Percentiles rank a stretch among this genome's conserved stretches.
Evolutionary conservation across 1,140 invertebrate species (phyloP).

Genomic region (Galleria mellonella): DNA sequence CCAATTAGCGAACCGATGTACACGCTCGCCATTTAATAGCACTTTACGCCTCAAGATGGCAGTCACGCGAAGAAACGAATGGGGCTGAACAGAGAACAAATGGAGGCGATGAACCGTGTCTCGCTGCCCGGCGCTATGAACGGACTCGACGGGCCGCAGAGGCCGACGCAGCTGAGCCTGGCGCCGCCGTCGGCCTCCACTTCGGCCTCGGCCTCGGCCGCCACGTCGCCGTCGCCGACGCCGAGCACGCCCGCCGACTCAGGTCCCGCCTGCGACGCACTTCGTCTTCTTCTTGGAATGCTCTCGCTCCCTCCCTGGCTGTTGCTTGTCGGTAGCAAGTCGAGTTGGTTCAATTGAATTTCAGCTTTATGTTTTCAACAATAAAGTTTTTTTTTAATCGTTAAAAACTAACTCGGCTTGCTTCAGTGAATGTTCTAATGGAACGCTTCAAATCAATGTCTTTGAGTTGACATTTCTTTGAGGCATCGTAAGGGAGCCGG

Average conservation of each 20-base stretch:
- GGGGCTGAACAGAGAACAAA: slow-evolving; percentile 74
- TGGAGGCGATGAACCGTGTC: slow-evolving; percentile 70
- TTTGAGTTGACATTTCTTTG: too few relatives aligned
- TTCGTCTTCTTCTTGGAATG: slow-evolving; percentile 17
- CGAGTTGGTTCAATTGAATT: too few relatives aligned
- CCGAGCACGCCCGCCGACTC: slow-evolving; percentile 70
- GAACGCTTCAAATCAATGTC: too few relatives aligned
- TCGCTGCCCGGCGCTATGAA: slow-evolving; percentile 34
- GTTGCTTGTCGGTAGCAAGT: neutral
- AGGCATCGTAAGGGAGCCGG: slow-evolving; percentile 17
- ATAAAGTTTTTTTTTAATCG: too few relatives aligned
- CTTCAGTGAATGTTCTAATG: too few relatives aligned
- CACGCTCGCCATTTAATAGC: slow-evolving; percentile 29
- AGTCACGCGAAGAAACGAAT: slow-evolving; percentile 74
- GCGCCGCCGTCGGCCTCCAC: slow-evolving; percentile 33
- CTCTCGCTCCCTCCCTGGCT: slow-evolving; percentile 21
- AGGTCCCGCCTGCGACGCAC: slow-evolving; percentile 49
- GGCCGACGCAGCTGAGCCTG: slow-evolving; percentile 67
- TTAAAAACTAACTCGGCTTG: too few relatives aligned
- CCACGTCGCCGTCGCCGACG: slow-evolving; percentile 62
- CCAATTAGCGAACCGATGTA: neutral
- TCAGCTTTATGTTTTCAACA: too few relatives aligned
- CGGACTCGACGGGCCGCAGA: slow-evolving; percentile 20
- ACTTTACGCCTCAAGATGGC: slow-evolving; percentile 69
- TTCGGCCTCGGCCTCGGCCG: slow-evolving; percentile 33